Evolutionary conservation across 2,113 vertebrate genomes (phyloP), one percentile per base, ranked within the genome.

Genomic region (Puntigrus tetrazona): DNA sequence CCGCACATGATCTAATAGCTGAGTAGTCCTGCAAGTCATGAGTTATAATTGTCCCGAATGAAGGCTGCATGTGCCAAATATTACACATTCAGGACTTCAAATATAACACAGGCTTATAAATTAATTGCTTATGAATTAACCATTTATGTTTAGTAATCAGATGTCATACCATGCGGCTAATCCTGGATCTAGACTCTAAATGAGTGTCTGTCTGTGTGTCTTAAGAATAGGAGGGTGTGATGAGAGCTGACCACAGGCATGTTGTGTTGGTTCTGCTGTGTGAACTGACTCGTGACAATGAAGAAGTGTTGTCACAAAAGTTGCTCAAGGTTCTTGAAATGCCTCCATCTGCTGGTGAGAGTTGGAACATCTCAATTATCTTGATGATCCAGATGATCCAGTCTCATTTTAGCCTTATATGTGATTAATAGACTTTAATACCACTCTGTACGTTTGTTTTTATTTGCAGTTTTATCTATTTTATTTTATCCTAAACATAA

Each of bases 291-390:
- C 22, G 13, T 57, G 14, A 75, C 29, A 74, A 41, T 43, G 36
- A 20, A 74, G n/a, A 52, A 18, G 18, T 43, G 47, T 41, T 70
- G 67, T 38, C n/a, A 4, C 11, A 57, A 36, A 16, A 50, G 41
- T 6, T 57, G 27, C 13, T 52, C 13, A 57, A 67, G 7, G 1
- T 43, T 34, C 73, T 81, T 59, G 5, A 65, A 84, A 81, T 70
- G 52, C 29, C 70, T 36, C 86, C 86, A 69, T 50, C 82, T 87
- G 70, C 70, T 87, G 86, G 78, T 38, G 22, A 50, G 43, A 31
- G 25, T 7, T 36, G 27, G 22, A 81, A 84, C 16, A 31, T 65
- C 20, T 41, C 27, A 73, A 41, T 4, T 20, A 69, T 31, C 9
- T 22, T 36, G 22, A 36, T n/a, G n/a, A n/a, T n/a, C n/a, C n/a